Percentiles rank a stretch among this genome's conserved stretches.
Conservation (phyloP, 1,140 invertebrate genomes). For the Lethrus apterus region DNA sequence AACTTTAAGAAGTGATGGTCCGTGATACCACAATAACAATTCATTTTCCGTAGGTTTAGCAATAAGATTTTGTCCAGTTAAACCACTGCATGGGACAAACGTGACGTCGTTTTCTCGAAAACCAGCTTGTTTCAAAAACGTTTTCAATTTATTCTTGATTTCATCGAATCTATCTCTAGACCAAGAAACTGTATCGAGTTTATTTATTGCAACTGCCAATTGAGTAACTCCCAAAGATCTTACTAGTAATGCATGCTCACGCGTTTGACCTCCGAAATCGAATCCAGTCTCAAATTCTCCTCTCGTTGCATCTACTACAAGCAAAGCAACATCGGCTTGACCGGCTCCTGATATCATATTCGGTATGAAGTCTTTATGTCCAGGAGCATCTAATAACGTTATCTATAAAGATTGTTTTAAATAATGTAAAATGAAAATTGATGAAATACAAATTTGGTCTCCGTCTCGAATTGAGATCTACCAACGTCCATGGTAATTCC, state of each 20-base stretch:
- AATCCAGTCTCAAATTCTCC: constrained; percentile 99
- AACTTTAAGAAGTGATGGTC: constrained; percentile 72
- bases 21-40: constrained; percentile 77
- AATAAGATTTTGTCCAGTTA: constrained; percentile 88
- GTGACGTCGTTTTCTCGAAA: constrained; percentile 82
- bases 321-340: constrained; percentile 92
- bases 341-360: constrained; percentile 98
- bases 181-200: constrained; percentile 77
- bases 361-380: constrained; percentile 97
- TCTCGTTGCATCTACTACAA: constrained; percentile 91
- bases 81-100: constrained; percentile 92
- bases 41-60: constrained; percentile 57
- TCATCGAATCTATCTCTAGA: constrained; percentile 76
- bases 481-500: constrained; percentile 96
- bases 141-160: constrained; percentile 74
- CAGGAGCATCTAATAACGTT: constrained; percentile 91
- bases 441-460: constrained; percentile 55
- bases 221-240: constrained; percentile 87
- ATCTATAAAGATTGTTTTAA: constrained; percentile 41
- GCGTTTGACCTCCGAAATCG: constrained; percentile 93
- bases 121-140: constrained; percentile 93
- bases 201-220: constrained; percentile 78
- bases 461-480: constrained; percentile 87
- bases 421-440: neutral
- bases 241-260: constrained; percentile 92